Conservation (phyloP, 2,888 invertebrate species). For the Elegia similella region DNA sequence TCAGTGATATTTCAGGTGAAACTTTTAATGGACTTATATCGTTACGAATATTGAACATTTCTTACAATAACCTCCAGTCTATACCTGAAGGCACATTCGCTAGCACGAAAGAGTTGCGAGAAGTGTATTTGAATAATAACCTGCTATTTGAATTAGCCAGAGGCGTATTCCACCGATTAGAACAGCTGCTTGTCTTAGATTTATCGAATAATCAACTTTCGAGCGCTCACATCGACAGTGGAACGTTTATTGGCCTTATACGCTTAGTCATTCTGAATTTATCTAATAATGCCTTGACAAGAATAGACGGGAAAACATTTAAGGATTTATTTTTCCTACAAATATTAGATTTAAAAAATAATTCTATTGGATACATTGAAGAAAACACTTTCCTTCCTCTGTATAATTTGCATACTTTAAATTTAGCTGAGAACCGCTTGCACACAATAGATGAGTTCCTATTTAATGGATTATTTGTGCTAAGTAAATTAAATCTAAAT, state of each 20-base stretch:
- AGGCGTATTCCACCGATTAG: conserved; percentile 91
- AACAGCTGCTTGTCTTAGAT: conserved; percentile 92
- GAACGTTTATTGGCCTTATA: conserved; percentile 92
- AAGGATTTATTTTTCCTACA: conserved; percentile 93
- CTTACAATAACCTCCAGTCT: conserved; percentile 90
- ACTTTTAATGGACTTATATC: conserved; percentile 90
- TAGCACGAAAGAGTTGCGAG: conserved; percentile 90
- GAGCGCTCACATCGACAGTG: conserved; percentile 91
- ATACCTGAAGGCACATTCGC: conserved; percentile 92
- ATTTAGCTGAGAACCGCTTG: conserved; percentile 93
- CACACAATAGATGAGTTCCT: conserved; percentile 90
- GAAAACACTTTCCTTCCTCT: conserved; percentile 93
- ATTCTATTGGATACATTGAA: conserved; percentile 92
- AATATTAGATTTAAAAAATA: conserved; percentile 92
- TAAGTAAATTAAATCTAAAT: conserved; percentile 91
- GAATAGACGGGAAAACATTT: conserved; percentile 92
- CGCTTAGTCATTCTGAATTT: conserved; percentile 92
- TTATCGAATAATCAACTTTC: conserved; percentile 92
- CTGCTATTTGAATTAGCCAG: conserved; percentile 91
- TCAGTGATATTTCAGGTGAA: conserved; percentile 89
- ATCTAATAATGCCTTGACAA: conserved; percentile 91
- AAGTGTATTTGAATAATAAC: conserved; percentile 93
- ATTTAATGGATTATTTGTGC: conserved; percentile 91
- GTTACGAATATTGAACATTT: conserved; percentile 90
- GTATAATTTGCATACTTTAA: conserved; percentile 94